Base-by-base conservation (phyloP, 2,888 invertebrate genomes). In the Oxycera nigricornis region DNA sequence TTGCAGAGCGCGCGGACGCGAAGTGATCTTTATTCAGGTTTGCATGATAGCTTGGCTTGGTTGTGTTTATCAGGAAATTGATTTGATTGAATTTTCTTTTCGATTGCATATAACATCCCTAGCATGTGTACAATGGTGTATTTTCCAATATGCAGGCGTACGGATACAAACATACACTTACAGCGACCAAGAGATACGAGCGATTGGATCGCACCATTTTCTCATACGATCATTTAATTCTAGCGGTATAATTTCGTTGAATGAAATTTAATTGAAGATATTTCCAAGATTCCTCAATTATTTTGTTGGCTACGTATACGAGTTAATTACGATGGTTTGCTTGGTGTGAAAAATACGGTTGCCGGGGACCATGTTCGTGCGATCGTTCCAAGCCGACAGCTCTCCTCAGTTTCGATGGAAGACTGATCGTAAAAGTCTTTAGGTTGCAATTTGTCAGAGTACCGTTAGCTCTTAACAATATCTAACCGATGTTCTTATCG, bases 51-150 rank as follows among this genome's bases (percentile, higher is more conserved):
- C 35, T 26, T 7, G 35, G 41, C 55, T 55, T 55, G 59, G 14
- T 67, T 67, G 62, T 62, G 70, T 70, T 75, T 75, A 75, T 75
- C 75, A 72, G 75, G 70, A 75, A 75, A 75, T 73, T 75, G 75
- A 75, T 75, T 75, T 75, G 73, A 75, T 75, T 75, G 75, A 75
- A 75, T 72, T 73, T 74, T 70, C 55, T 41, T 35, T 28, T 30
- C 35, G 30, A n/a, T 30, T 31, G 52, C 20, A 52, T 55, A 17
- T 50, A 55, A 55, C 55, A 55, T 2, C 11, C 20, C 24, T 7
- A 11, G 46, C 11, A 46, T 17, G 17, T 46, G 6, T 17, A 46
- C 46, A 7, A 14, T 46, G 17, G 14, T 46, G 46, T 46, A 14
- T 35, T 35, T n/a, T n/a, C n/a, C n/a, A n/a, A n/a, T n/a, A n/a